Percentiles rank a stretch among this genome's conserved stretches.
These are phyloP conservation scores for Papilio machaon DNA, from an alignment of 1,140 invertebrate species.

Conservation along the genomic window DNA sequence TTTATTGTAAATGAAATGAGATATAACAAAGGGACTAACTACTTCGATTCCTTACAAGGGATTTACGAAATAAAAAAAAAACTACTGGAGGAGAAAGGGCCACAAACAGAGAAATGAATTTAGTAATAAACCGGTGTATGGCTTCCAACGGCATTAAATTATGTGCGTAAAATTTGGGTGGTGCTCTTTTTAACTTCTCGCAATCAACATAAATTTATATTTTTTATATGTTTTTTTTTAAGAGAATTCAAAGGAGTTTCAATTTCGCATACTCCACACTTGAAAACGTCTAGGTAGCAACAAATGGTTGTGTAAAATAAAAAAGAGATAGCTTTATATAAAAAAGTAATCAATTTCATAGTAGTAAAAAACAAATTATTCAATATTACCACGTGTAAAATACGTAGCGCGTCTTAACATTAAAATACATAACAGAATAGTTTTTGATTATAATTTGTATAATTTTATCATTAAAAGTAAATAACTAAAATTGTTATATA, in stretches of 20 bases:
- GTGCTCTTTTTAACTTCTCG: too few species aligned
- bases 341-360: not conserved
- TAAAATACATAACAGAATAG: not conserved
- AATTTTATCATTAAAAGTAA: not conserved
- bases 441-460: not conserved
- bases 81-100: not conserved
- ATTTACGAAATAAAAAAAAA: not conserved
- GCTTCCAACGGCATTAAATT: not conserved
- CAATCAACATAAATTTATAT: too few species aligned
- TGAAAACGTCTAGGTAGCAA: too few species aligned
- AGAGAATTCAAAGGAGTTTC: too few species aligned
- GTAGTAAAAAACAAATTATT: not conserved
- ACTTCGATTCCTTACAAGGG: not conserved
- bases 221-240: too few species aligned
- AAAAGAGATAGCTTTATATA: not conserved
- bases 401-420: not conserved
- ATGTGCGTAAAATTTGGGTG: too few species aligned
- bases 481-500: not conserved
- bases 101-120: not conserved
- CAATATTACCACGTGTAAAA: not conserved
- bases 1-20: not conserved
- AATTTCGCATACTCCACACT: too few species aligned
- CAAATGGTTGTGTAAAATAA: not conserved
- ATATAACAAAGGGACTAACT: not conserved
- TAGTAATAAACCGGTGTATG: not conserved